These are phyloP conservation scores for Dinoponera quadriceps DNA, from an alignment of 1,140 invertebrate species.

Conservation along the genomic window DNA sequence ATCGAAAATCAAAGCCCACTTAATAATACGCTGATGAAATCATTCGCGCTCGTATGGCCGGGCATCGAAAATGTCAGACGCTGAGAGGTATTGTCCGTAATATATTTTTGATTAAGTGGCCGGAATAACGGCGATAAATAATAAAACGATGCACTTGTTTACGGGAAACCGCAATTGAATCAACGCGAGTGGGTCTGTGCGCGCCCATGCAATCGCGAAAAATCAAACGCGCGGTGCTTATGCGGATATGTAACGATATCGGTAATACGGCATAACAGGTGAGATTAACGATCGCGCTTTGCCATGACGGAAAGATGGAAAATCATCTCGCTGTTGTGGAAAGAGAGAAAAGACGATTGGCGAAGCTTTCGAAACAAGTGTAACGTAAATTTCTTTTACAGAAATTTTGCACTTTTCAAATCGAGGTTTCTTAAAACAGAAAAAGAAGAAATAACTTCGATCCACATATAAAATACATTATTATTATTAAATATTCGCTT, in stretches of 20 bases:
- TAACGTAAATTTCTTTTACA: slow-evolving; percentile 6
- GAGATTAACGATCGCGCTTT: slow-evolving; percentile 11
- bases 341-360: background rate
- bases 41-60: slow-evolving; percentile 69
- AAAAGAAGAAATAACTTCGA: too few species aligned
- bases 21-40: slow-evolving; percentile 76
- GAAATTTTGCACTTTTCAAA: too few species aligned
- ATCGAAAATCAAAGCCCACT: slow-evolving; percentile 78
- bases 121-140: slow-evolving; percentile 71
- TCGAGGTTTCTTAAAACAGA: too few species aligned
- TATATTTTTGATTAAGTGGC: slow-evolving; percentile 75
- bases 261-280: slow-evolving; percentile 6
- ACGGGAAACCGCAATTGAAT: slow-evolving; percentile 72
- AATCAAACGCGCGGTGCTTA: slow-evolving; percentile 58
- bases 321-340: slow-evolving; percentile 24
- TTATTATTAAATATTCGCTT: background rate
- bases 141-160: slow-evolving; percentile 73
- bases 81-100: slow-evolving; percentile 69
- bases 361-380: background rate
- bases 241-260: slow-evolving; percentile 42
- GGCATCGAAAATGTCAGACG: slow-evolving; percentile 76
- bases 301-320: slow-evolving; percentile 4
- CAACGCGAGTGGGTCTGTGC: slow-evolving; percentile 42
- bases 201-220: slow-evolving; percentile 52
- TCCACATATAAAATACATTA: too few species aligned